Evolutionary conservation across 2,113 vertebrate species (phyloP), one percentile per base, ranked within the genome.

Genomic region (Numida meleagris): DNA sequence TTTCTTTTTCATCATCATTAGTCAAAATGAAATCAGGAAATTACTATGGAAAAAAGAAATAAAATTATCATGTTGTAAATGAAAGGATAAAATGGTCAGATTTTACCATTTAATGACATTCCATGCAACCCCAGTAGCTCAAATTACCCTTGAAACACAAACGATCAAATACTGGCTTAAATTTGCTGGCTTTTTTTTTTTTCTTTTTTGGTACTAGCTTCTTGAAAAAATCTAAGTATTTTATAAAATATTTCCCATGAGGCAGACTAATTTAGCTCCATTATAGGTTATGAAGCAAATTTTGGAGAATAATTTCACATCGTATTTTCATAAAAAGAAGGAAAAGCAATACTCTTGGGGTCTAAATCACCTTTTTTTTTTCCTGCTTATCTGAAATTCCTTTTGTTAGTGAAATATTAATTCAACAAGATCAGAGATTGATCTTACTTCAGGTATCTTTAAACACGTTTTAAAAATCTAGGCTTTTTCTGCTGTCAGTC

Each of bases 101-200:
- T 53, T 82, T 15, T 63, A 46, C 29, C 2, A 66, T 36, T 74
- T 70, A 71, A 33, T 43, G 23, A 72, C 36, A 58, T 77, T 85
- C 68, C 46, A 72, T 5, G 5, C 3, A 59, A 55, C 20, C 82
- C 65, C 73, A 73, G 71, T 86, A 96, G 76, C 67, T 74, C 55
- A 46, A 67, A 94, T 89, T 85, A 89, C 85, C 82, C 79, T 83
- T 40, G 68, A 86, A 95, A 94, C 23, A 84, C 40, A 94, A 89
- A 74, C 46, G 74, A 88, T n/a, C 19, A 42, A 89, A 82, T 12
- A 77, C 2, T 50, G 25, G 19, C 23, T 91, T 94, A 86, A 67
- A 90, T 71, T 72, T 73, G 16, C 59, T 77, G 34, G 2, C 3
- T 51, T 51, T 50, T 50, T 23, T 4, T 25, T 27, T 51, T 14